Evolutionary conservation across 2,888 invertebrate species (phyloP).

Genomic region (Aphodius granarius): DNA sequence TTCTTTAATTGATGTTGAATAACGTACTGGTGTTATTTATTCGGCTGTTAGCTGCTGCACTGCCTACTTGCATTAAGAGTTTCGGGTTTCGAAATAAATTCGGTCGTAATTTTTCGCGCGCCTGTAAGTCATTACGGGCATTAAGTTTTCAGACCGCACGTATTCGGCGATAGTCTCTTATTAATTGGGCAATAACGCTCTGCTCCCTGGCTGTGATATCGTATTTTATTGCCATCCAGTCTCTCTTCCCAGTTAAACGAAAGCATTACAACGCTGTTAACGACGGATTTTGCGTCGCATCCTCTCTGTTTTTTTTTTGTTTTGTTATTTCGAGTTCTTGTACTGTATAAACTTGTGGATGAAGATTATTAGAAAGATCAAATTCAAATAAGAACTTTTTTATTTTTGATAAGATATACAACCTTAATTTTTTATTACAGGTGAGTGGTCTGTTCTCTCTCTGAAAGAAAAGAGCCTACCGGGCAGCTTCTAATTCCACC

Average conservation of each 20-base stretch:
- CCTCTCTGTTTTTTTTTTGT: too few relatives aligned
- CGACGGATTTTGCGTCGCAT: neutral
- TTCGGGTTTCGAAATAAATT: neutral
- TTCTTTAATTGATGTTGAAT: neutral
- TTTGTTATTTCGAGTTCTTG: too few relatives aligned
- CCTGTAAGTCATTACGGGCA: neutral
- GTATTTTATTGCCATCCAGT: constrained; percentile 41
- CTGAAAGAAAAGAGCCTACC: neutral
- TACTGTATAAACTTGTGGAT: too few relatives aligned
- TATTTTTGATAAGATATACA: too few relatives aligned
- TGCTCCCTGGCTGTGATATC: constrained; percentile 38
- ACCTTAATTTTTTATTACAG: neutral
- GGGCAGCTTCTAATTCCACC: neutral
- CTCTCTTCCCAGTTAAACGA: too few relatives aligned
- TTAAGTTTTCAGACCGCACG: constrained; percentile 49
- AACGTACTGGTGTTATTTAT: neutral
- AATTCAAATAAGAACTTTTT: too few relatives aligned
- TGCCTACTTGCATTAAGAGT: neutral
- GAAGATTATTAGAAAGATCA: too few relatives aligned
- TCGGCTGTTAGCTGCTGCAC: too few relatives aligned
- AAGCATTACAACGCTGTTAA: neutral
- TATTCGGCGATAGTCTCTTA: constrained; percentile 49
- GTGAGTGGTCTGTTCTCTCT: neutral
- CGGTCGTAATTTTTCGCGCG: neutral
- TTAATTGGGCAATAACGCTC: constrained; percentile 53